These are phyloP conservation scores for Dicrostonyx torquatus DNA, from an alignment of 2,797 vertebrate genomes.

Conservation along the genomic window DNA sequence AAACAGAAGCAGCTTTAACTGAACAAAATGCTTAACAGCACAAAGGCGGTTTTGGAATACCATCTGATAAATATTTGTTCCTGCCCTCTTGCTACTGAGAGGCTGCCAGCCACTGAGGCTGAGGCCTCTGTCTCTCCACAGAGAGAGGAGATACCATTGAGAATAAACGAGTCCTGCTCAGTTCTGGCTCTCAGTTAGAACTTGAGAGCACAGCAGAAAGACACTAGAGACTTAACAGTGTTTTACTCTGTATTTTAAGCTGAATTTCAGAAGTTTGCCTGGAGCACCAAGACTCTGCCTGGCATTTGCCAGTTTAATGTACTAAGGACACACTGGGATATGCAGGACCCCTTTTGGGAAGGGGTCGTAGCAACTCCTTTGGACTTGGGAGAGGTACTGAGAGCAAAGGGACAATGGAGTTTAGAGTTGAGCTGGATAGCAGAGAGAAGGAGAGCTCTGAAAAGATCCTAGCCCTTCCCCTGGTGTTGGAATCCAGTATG, in stretches of 20 bases:
- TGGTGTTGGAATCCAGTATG: background rate
- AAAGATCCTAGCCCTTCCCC: background rate
- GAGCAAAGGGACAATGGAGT: background rate
- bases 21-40: background rate
- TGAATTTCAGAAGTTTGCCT: slow-evolving; percentile 12
- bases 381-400: background rate
- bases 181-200: slow-evolving; percentile 4
- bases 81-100: background rate
- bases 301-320: background rate
- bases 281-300: background rate
- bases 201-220: background rate
- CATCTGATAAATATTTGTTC: background rate
- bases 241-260: background rate
- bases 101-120: background rate
- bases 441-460: background rate
- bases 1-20: background rate
- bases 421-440: background rate
- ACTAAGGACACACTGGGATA: background rate
- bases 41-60: slow-evolving; percentile 14
- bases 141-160: background rate
- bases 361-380: background rate
- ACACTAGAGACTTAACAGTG: background rate
- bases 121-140: background rate
- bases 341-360: background rate
- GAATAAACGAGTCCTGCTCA: background rate